A percentile compares a stretch with the other conserved stretches of the same genome.
These are phyloP conservation scores for Myotis lucifugus DNA, from an alignment of 2,113 vertebrate genomes.

Conservation along the genomic window DNA sequence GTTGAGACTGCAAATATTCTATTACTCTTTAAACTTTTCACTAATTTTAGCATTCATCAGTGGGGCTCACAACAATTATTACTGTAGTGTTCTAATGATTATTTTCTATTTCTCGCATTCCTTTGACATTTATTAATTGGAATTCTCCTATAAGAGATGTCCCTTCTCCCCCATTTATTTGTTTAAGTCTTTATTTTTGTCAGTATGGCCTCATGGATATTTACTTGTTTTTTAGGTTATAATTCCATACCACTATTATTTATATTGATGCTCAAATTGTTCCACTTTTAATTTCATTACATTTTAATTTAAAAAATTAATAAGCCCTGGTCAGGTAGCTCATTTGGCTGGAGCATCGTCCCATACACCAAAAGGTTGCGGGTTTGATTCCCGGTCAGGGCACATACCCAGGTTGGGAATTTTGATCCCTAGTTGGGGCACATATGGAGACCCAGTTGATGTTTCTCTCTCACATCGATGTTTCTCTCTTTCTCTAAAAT, in stretches of 20 bases:
- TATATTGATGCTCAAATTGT: conserved; percentile 33
- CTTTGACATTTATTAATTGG: neutral
- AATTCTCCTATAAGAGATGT: neutral
- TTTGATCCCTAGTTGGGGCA: neutral
- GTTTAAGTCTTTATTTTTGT: conserved; percentile 15
- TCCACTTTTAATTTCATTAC: conserved; percentile 43
- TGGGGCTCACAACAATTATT: neutral
- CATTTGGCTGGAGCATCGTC: neutral
- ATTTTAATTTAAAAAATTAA: conserved; percentile 32
- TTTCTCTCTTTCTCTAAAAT: neutral
- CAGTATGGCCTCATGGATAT: neutral
- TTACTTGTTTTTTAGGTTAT: neutral
- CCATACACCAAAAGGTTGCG: neutral
- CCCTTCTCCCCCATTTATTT: neutral
- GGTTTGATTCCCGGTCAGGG: neutral
- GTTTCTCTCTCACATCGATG: neutral
- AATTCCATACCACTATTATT: neutral
- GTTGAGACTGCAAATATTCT: neutral
- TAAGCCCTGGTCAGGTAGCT: neutral
- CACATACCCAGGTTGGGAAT: neutral
- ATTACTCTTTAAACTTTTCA: neutral
- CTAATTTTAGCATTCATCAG: conserved; percentile 5
- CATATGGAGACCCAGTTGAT: neutral
- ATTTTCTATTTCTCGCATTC: neutral
- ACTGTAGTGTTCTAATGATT: neutral